A percentile compares a stretch with the other conserved stretches of the same genome.
Conservation (phyloP, 2,113 vertebrate genomes). For the Marcusenius ussheri region DNA sequence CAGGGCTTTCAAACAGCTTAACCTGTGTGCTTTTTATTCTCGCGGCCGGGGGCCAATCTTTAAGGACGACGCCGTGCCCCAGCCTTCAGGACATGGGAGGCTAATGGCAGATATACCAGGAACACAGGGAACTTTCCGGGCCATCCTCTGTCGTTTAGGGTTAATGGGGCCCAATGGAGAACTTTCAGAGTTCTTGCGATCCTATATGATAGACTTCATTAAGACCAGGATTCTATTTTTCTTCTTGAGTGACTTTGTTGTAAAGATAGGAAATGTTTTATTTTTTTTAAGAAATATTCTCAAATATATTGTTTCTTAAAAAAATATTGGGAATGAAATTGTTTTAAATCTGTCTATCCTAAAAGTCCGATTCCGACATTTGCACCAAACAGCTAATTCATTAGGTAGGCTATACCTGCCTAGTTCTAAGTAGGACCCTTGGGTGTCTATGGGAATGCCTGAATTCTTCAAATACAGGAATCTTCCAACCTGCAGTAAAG, state of each 20-base stretch:
- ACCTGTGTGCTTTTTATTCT: constrained; percentile 64
- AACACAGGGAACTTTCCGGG: background rate
- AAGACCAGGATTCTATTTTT: background rate
- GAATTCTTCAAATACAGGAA: background rate
- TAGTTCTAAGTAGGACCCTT: background rate
- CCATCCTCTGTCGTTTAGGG: background rate
- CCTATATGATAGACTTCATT: background rate
- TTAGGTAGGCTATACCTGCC: background rate
- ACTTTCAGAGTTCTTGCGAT: background rate
- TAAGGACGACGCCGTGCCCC: background rate
- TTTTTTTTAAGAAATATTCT: background rate
- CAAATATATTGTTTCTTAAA: background rate
- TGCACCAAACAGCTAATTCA: background rate
- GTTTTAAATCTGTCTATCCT: background rate
- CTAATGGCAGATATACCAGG: constrained; percentile 11
- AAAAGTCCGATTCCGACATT: background rate
- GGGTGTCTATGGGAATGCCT: background rate
- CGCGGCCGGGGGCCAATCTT: constrained; percentile 38
- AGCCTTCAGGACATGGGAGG: background rate
- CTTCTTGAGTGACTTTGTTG: background rate
- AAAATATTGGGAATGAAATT: background rate
- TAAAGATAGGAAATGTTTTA: background rate
- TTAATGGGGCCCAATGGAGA: background rate
- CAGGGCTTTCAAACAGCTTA: constrained; percentile 73
- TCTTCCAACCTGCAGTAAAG: background rate